phyloP scores from a whole-genome alignment of 2,888 invertebrate genomes.

The Nephrotoma flavescens region DNA sequence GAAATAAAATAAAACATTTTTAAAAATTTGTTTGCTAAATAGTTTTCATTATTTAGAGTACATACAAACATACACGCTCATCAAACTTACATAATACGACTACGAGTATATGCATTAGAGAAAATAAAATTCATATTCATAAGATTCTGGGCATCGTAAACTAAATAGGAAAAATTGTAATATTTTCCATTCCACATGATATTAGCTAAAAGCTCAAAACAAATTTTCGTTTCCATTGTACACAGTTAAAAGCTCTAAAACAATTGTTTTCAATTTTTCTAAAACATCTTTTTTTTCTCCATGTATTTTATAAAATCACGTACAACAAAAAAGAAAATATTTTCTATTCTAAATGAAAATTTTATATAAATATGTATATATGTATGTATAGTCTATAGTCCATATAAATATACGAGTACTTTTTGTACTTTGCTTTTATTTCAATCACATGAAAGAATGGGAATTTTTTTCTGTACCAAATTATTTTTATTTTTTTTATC shows the following conservation, averaged over 20 bases:
- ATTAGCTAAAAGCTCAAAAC: not conserved
- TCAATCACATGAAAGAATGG: not conserved
- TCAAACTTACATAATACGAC: not conserved
- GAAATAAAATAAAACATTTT: not conserved
- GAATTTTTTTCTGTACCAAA: not conserved
- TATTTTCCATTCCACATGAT: not conserved
- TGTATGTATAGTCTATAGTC: not conserved
- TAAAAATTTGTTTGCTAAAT: not conserved
- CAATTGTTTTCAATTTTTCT: not conserved
- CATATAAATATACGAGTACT: not conserved
- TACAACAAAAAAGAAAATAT: not conserved
- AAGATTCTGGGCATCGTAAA: not conserved
- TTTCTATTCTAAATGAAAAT: not conserved
- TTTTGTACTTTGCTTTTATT: not conserved
- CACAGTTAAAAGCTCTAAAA: not conserved
- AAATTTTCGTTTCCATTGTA: not conserved
- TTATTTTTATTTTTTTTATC: not conserved
- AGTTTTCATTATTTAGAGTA: not conserved
- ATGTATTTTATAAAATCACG: not conserved
- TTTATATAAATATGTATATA: not conserved
- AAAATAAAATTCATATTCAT: not conserved
- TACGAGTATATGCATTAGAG: not conserved
- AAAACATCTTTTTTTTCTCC: not conserved
- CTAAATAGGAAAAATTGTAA: not conserved
- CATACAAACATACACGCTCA: not conserved